Evolutionary conservation across 1,140 invertebrate genomes (phyloP).

Genomic region (Leptopilina boulardi): DNA sequence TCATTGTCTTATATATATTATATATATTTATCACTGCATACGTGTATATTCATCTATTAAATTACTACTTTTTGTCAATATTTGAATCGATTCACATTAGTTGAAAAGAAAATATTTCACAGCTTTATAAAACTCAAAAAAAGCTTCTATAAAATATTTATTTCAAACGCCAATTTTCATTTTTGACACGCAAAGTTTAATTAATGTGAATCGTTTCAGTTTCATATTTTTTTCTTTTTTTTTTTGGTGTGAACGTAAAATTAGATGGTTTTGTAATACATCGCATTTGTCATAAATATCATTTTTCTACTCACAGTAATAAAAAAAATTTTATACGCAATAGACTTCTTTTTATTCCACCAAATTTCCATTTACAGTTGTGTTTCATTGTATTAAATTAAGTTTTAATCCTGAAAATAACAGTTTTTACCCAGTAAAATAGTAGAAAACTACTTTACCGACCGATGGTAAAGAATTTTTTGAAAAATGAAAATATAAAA

Average conservation of each 20-base stretch:
- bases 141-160: not conserved
- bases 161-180: not conserved
- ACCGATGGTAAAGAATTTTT: no score
- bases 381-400: no score
- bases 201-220: conserved; percentile 31
- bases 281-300: conserved; percentile 25
- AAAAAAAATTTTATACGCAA: conserved; percentile 32
- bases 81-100: conserved; percentile 28
- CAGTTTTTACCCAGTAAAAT: no score
- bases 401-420: no score
- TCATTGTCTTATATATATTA: not conserved
- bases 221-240: conserved; percentile 34
- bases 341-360: not conserved
- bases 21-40: not conserved
- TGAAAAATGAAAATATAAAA: no score
- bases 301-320: conserved; percentile 24
- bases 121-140: not conserved
- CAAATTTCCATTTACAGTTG: not conserved
- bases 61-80: not conserved
- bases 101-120: not conserved
- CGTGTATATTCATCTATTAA: not conserved
- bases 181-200: conserved; percentile 31
- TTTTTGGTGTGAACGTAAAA: conserved; percentile 27
- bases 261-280: conserved; percentile 36
- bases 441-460: no score